These are phyloP conservation scores for Semnornis frantzii DNA, from an alignment of 2,113 vertebrate genomes.

Conservation along the genomic window DNA sequence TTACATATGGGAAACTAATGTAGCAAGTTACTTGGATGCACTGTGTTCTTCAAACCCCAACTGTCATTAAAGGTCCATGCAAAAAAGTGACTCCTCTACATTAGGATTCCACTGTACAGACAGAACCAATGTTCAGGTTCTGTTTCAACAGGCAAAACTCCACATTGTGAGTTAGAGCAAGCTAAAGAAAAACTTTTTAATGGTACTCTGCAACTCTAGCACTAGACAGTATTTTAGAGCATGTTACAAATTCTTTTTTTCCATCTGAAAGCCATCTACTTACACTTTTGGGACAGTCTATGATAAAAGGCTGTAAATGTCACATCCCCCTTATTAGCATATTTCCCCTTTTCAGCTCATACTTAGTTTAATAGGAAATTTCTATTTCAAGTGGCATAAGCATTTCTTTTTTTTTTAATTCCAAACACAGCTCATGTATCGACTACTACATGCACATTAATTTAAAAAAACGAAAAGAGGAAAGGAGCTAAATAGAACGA, in stretches of 20 bases:
- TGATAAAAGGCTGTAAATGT: not conserved
- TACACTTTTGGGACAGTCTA: not conserved
- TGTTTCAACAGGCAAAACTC: slow-evolving; percentile 41
- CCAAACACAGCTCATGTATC: not conserved
- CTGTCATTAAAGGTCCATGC: not conserved
- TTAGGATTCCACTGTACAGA: slow-evolving; percentile 15
- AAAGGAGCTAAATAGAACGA: slow-evolving; percentile 18
- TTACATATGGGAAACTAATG: not conserved
- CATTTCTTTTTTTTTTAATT: not conserved
- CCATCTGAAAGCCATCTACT: slow-evolving; percentile 1
- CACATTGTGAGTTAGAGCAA: slow-evolving; percentile 48
- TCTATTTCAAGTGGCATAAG: not conserved
- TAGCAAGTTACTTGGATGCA: not conserved
- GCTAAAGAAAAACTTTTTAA: not conserved
- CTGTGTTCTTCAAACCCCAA: not conserved
- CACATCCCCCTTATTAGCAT: not conserved
- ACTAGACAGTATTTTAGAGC: not conserved
- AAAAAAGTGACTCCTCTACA: not conserved
- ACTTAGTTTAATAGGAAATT: not conserved
- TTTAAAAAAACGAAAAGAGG: not conserved
- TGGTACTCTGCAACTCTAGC: not conserved
- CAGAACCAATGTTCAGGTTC: not conserved
- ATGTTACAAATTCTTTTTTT: not conserved
- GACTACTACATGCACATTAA: not conserved
- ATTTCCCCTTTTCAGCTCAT: not conserved